Evolutionary conservation across 2,888 invertebrate genomes (phyloP).

Genomic region (Volucella bombylans): DNA sequence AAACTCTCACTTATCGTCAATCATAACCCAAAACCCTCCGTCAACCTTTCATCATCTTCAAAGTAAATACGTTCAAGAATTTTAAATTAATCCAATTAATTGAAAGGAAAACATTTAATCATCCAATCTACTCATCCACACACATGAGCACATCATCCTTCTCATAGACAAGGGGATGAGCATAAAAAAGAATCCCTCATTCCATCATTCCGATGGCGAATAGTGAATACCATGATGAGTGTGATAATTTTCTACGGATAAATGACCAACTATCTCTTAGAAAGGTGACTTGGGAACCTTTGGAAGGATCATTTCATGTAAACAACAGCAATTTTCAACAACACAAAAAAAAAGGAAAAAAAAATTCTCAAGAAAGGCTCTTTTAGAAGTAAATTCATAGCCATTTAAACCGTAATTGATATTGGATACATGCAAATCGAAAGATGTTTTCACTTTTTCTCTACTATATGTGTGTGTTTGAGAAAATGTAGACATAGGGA

Average conservation of each 20-base stretch:
- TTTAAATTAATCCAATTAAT: constrained; percentile 42
- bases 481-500: background rate
- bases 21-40: too few relatives aligned
- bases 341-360: constrained; percentile 25
- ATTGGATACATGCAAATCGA: constrained; percentile 55
- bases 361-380: constrained; percentile 11
- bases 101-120: constrained; percentile 40
- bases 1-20: too few relatives aligned
- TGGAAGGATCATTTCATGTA: constrained; percentile 74
- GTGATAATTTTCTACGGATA: constrained; percentile 45
- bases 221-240: constrained; percentile 36
- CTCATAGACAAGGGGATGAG: background rate
- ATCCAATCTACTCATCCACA: constrained; percentile 2
- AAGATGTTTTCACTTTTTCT: constrained; percentile 4
- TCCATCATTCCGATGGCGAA: constrained; percentile 6
- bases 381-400: constrained; percentile 62
- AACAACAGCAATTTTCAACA: constrained; percentile 66
- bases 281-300: constrained; percentile 10
- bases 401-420: constrained; percentile 73
- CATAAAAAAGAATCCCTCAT: background rate
- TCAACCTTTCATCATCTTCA: background rate
- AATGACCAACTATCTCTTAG: constrained; percentile 32
- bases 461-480: background rate
- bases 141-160: background rate
- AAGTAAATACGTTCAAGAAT: constrained; percentile 22